These are phyloP conservation scores for Cyphomyrus discorhynchus DNA, from an alignment of 2,113 vertebrate genomes.

Conservation along the genomic window DNA sequence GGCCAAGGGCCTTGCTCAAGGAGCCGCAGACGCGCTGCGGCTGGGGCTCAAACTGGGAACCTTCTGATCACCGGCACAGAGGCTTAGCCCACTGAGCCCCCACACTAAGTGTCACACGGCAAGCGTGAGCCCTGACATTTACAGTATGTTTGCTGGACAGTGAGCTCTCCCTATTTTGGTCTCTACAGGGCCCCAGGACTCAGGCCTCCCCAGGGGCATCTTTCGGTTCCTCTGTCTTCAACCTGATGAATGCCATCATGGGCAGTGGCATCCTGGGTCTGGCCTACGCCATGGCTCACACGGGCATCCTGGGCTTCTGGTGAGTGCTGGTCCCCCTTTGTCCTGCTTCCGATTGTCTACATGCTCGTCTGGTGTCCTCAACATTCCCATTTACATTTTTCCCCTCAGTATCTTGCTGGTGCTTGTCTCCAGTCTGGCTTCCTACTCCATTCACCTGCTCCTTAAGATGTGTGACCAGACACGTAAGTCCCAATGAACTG, in stretches of 20 bases:
- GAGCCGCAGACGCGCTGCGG: too few relatives aligned
- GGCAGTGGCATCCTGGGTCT: constrained; percentile 90
- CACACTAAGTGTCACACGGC: background rate
- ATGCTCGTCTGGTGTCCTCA: background rate
- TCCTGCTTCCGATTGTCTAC: background rate
- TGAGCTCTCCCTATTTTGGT: constrained; percentile 6
- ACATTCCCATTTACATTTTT: constrained; percentile 11
- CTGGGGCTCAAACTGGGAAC: background rate
- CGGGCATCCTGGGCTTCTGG: constrained; percentile 86
- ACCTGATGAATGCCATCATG: constrained; percentile 93
- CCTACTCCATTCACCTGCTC: constrained; percentile 83
- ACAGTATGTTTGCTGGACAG: background rate
- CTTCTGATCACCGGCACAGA: background rate
- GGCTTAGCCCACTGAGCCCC: background rate
- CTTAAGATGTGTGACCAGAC: constrained; percentile 85
- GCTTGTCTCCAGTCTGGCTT: constrained; percentile 71
- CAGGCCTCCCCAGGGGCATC: constrained; percentile 63
- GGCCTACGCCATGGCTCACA: constrained; percentile 84
- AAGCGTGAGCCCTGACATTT: background rate
- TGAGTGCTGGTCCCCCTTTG: constrained; percentile 43
- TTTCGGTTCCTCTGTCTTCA: constrained; percentile 81
- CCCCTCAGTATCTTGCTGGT: constrained; percentile 73
- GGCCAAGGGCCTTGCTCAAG: too few relatives aligned
- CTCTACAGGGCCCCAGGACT: constrained; percentile 49
- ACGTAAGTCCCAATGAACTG: constrained; percentile 61